Evolutionary conservation across 2,797 vertebrate genomes (phyloP).

Genomic region (Crax fasciolata): DNA sequence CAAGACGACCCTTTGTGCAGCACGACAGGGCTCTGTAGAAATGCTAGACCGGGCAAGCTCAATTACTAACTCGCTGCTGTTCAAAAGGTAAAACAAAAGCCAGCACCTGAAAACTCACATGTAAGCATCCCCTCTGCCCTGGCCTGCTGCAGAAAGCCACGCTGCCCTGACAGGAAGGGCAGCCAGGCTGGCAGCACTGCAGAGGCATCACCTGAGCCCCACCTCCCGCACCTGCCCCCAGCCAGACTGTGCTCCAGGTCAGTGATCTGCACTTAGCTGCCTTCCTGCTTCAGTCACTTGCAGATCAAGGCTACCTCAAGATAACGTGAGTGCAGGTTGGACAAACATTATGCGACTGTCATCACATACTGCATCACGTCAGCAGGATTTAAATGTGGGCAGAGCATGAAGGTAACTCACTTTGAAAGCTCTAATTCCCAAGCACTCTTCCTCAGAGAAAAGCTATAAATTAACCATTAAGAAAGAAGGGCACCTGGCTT

Average conservation of each 20-base stretch:
- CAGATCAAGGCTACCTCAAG: background rate
- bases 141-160: background rate
- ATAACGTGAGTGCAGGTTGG: background rate
- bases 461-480: slow-evolving; percentile 60
- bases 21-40: background rate
- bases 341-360: slow-evolving; percentile 10
- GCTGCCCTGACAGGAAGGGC: background rate
- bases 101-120: background rate
- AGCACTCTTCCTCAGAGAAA: slow-evolving; percentile 55
- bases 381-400: slow-evolving; percentile 31
- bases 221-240: background rate
- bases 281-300: background rate
- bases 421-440: slow-evolving; percentile 64
- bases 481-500: slow-evolving; percentile 10
- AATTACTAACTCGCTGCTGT: background rate
- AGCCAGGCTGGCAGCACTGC: rapidly evolving
- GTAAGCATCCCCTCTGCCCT: background rate
- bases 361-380: background rate
- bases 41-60: background rate
- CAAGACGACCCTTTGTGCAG: too few species aligned
- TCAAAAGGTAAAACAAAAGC: background rate
- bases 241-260: background rate
- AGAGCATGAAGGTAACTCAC: slow-evolving; percentile 49
- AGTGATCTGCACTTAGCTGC: background rate
- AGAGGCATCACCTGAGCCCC: background rate